phyloP scores from a whole-genome alignment of 2,113 vertebrate species.

The Melanostigma gelatinosum region DNA sequence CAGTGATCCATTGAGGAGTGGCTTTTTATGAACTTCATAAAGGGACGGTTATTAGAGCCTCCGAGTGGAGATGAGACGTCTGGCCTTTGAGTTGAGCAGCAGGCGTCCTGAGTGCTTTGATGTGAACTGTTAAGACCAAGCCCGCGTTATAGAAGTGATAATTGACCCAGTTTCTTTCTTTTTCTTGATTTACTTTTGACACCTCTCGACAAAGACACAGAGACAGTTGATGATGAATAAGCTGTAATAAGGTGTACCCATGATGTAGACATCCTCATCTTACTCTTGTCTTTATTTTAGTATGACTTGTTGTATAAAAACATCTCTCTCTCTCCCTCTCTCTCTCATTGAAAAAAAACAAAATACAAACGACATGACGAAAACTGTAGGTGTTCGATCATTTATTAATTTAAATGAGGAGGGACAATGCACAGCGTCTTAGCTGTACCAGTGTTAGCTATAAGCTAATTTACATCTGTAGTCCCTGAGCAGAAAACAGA shows the following conservation, averaged over 20 bases:
- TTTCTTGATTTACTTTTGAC: neutral
- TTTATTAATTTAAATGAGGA: neutral
- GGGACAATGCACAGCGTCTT: neutral
- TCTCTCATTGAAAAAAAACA: neutral
- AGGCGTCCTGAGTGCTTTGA: conserved; percentile 70
- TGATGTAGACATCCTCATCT: neutral
- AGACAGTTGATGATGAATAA: neutral
- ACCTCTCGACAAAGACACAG: neutral
- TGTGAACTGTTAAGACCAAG: conserved; percentile 66
- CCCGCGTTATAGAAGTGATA: conserved; percentile 41
- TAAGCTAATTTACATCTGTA: no score
- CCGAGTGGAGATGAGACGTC: conserved; percentile 64
- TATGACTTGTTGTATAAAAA: neutral
- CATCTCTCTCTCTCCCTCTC: neutral
- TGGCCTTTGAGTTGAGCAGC: conserved; percentile 71
- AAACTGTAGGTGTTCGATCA: neutral
- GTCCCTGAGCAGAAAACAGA: neutral
- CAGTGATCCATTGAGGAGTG: conserved; percentile 62
- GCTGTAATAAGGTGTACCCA: neutral
- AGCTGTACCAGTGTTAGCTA: neutral
- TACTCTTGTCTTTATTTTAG: neutral
- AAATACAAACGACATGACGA: neutral
- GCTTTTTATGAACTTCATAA: conserved; percentile 72
- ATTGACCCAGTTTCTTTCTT: conserved; percentile 28
- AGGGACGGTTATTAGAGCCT: conserved; percentile 65